Evolutionary conservation across 2,888 invertebrate genomes (phyloP).

Genomic region (Sphaerophoria rueppellii): DNA sequence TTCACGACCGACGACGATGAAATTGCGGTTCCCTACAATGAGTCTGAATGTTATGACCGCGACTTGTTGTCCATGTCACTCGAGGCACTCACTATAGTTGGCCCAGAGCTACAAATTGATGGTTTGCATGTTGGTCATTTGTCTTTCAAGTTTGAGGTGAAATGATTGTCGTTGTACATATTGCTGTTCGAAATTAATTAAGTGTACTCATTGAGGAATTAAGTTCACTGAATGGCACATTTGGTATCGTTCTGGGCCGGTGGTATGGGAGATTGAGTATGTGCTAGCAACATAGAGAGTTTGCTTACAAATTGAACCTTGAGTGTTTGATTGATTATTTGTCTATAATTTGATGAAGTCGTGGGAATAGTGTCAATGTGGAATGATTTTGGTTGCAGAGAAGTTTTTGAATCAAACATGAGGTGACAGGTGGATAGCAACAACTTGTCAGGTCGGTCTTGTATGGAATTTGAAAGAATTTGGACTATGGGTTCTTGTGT

Average conservation of each 20-base stretch:
- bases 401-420: constrained; percentile 1
- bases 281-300: neutral
- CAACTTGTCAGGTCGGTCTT: no score
- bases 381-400: neutral
- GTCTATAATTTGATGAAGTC: constrained; percentile 43
- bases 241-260: neutral
- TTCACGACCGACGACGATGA: neutral
- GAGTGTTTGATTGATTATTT: constrained; percentile 34
- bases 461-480: no score
- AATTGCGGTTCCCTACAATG: constrained; percentile 29
- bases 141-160: constrained; percentile 76
- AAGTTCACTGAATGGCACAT: constrained; percentile 39
- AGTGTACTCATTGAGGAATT: constrained; percentile 68
- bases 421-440: constrained; percentile 26
- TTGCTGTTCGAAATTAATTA: constrained; percentile 68
- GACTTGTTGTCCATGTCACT: constrained; percentile 45
- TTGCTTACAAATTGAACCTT: neutral
- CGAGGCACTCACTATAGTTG: constrained; percentile 17
- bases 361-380: constrained; percentile 66
- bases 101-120: constrained; percentile 78
- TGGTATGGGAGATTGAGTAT: constrained; percentile 5
- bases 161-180: constrained; percentile 44
- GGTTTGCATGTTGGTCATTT: constrained; percentile 80
- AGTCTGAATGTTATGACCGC: no score
- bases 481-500: no score